Base-by-base conservation (phyloP, 1,140 invertebrate species). In the Mycetomoellerius zeteki region DNA sequence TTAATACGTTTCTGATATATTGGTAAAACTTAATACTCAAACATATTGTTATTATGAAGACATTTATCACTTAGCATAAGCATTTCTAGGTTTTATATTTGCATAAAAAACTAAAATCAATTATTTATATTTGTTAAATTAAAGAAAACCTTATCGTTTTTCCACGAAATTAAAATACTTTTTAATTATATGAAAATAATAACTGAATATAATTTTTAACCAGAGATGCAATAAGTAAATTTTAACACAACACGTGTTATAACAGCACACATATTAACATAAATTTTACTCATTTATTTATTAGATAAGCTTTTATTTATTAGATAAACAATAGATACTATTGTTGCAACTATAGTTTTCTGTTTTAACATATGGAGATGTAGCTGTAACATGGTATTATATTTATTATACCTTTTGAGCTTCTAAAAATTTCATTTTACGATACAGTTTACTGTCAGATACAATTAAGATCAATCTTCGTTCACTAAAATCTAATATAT, bases 1-100 rank as follows among this genome's bases (percentile, higher is more conserved):
- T 92, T 82, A 64, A 85, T 86, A 71, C 84, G 71, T 76, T 43
- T 47, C 3, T 19, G 43, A 52, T 78, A 76, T 85, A 65, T 60
- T 58, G 50, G 24, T 52, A 47, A 77, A 50, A 77, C 75, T 50
- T 85, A 16, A 78, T 77, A 52, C 24, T 85, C 7, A 6, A 73
- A 73, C 52, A 47, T 54, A 73, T 19, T n/a, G n/a, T 27, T 84
- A 75, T 47, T 60, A 82, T 84, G 33, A 60, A 33, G 19, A 72
- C 27, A 19, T 43, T 73, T 67, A 47, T 72, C 16, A 47, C 10
- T 67, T 50, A 78, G 24, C n/a, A 54, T 30, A 56, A 52, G 8
- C 10, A 78, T 64, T 33, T 62, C 33, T 69, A 75, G 71, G 33
- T 85, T 89, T 60, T 10, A 81, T 10, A 81, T 76, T 10, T 24